Percentiles rank a stretch among this genome's conserved stretches.
Evolutionary conservation across 2,113 vertebrate species (phyloP).

Genomic region (Pycnonotus jocosus): DNA sequence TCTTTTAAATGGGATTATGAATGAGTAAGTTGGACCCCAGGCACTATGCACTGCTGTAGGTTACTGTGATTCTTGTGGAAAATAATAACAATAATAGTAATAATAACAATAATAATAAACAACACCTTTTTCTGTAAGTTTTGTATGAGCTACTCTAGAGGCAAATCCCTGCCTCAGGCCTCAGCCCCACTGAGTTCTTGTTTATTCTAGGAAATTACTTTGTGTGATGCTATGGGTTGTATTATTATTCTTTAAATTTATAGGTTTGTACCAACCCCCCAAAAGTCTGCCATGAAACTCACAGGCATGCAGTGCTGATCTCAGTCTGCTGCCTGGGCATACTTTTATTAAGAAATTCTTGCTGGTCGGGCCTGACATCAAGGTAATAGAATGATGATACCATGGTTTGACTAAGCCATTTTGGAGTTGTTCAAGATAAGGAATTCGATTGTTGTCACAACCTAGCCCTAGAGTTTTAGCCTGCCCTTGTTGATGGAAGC

Average conservation of each 20-base stretch:
- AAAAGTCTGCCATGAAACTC: background rate
- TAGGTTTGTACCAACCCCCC: background rate
- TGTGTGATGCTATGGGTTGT: background rate
- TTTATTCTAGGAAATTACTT: background rate
- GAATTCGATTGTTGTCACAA: rapidly evolving
- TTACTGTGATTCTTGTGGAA: background rate
- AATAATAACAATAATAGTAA: background rate
- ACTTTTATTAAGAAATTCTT: background rate
- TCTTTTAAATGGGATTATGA: background rate
- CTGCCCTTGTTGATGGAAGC: background rate
- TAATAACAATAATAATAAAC: too few species aligned
- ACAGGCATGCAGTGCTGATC: background rate
- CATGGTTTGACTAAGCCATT: background rate
- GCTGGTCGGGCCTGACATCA: background rate
- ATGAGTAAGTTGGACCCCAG: background rate
- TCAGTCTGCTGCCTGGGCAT: background rate
- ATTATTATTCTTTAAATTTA: background rate
- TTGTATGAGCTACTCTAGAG: background rate
- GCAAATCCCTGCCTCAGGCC: background rate
- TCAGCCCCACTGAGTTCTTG: background rate
- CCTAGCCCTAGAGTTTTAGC: background rate
- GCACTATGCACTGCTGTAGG: background rate
- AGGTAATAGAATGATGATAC: background rate
- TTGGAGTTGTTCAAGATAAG: background rate
- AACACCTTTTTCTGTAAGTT: background rate